Evolutionary conservation across 2,113 vertebrate genomes (phyloP).

Genomic region (Pleuronectes platessa): DNA sequence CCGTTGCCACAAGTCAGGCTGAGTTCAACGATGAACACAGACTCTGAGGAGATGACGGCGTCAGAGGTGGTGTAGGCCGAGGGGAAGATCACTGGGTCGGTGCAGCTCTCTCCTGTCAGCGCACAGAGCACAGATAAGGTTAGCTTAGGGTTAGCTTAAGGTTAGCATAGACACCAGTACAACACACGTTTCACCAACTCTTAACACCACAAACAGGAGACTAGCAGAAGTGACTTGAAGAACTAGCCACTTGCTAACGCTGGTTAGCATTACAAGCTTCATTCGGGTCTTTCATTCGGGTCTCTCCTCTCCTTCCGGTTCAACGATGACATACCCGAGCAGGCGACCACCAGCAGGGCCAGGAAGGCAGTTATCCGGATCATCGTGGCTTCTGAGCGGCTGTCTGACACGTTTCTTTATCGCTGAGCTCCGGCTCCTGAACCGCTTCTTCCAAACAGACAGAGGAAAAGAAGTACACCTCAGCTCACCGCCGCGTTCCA

Average conservation of each 20-base stretch:
- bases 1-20: conserved; percentile 90
- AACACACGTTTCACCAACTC: background rate
- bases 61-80: conserved; percentile 94
- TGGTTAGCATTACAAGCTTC: conserved; percentile 42
- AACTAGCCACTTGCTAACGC: background rate
- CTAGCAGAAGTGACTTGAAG: background rate
- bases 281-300: background rate
- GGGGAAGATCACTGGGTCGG: conserved; percentile 88
- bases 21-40: conserved; percentile 93
- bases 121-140: background rate
- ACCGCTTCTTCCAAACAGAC: background rate
- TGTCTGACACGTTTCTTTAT: background rate
- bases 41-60: conserved; percentile 92
- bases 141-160: background rate
- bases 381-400: conserved; percentile 49
- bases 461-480: conserved; percentile 63
- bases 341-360: conserved; percentile 65
- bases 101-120: conserved; percentile 87
- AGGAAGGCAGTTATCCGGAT: conserved; percentile 71
- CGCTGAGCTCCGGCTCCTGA: background rate
- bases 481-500: conserved; percentile 32
- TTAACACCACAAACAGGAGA: background rate
- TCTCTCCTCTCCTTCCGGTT: background rate
- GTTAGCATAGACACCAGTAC: background rate
- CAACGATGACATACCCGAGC: conserved; percentile 66